Base-by-base conservation (phyloP, 2,113 vertebrate species). In the Desmodus rotundus region DNA sequence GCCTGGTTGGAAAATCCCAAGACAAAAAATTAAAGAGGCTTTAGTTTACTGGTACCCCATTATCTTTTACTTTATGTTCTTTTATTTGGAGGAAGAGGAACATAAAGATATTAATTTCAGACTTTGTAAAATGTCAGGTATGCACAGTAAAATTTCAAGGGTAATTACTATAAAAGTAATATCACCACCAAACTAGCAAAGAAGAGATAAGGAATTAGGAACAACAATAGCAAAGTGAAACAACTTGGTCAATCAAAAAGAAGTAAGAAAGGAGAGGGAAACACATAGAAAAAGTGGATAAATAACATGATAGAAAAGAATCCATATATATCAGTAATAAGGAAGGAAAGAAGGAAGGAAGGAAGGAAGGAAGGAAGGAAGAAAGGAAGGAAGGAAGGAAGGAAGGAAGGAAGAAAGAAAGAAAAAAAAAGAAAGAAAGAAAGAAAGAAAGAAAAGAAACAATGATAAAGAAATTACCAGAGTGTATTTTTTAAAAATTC, bases 101-200 rank as follows among this genome's bases (percentile, higher is more conserved):
- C n/a, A n/a, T 63, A 91, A 93, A 67, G 38, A 78, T 56, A 92
- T 76, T 56, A 65, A 26, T 61, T 92, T 91, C 68, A 95, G 78
- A 86, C 50, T 95, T 78, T n/a, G 12, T 22, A 41, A 91, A 93
- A 89, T 87, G 26, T 9, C 47, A 85, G 67, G n/a, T 61, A 52
- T 38, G 4, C n/a, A 47, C 61, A 68, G 43, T 52, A 81, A 70
- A 77, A 87, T 65, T 70, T 63, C 72, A 87, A 73, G 16, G 74
- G 22, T 80, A 87, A 87, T 86, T 70, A 72, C 43, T 52, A 36
- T 68, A 50, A 78, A 95, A 67, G 19, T 94, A 74, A 76, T 86
- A 58, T 61, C 72, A 89, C 12, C 5, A 73, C 41, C n/a, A 78
- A 78, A 36, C 31, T 33, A 63, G 14, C 56, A 90, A n/a, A 93